Evolutionary conservation across 2,113 vertebrate species (phyloP), one percentile per base, ranked within the genome.

Genomic region (Desmodus rotundus): DNA sequence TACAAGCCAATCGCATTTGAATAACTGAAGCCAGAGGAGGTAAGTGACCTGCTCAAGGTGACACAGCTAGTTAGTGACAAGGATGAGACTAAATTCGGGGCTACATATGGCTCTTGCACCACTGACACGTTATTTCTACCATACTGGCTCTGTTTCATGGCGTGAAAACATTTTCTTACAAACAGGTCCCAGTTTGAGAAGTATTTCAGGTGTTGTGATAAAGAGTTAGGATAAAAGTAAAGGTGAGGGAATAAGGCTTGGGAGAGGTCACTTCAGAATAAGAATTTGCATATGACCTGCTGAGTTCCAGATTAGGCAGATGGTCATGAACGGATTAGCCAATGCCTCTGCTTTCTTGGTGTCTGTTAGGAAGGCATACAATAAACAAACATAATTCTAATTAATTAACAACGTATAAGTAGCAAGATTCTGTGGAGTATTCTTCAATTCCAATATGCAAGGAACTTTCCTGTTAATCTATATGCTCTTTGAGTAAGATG

Each of bases 401-500:
- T 68, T 52, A 43, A 67, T 54, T 54, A 58, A 56, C 77, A 70
- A 56, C 31, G 67, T 92, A 4, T 15, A 56, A 80, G 20, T 4
- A n/a, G 1, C 6, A 81, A 56, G 43, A 20, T 74, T 85, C 41
- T 85, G 2, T n/a, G 58, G 85, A 93, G 47, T 80, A 50, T 5
- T 28, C 38, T 41, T 96, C 16, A 73, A 15, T 85, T 20, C 6
- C 52, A 13, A 82, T 31, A 43, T 74, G 8, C 7, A 67, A 82
- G 22, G 13, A 67, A 4, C 58, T 94, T 84, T 41, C 7, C 9
- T 74, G 45, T 68, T 76, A 56, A 26, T 70, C 36, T 70, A 1
- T 65, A 43, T 72, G 31, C 2, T 73, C 24, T 95, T 80, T 92
- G 16, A 93, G 82, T 85, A 88, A 72, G 6, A 61, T 84, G n/a